These are phyloP conservation scores for Ectemnius lituratus DNA, from an alignment of 2,888 invertebrate species.

Conservation along the genomic window DNA sequence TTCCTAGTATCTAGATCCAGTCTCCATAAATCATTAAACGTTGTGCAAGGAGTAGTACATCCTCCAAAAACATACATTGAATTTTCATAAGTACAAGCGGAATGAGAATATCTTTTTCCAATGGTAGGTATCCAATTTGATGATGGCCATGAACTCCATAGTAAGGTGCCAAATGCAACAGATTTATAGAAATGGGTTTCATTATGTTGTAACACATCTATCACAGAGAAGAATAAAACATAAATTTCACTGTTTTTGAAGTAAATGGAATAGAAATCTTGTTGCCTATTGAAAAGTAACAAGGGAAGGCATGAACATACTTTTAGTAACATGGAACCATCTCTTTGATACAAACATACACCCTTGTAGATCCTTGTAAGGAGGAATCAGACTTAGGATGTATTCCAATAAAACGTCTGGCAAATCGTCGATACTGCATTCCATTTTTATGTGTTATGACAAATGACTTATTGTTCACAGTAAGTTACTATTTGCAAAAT, in stretches of 20 bases:
- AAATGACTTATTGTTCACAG: constrained; percentile 1
- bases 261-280: not conserved
- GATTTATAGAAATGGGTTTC: constrained; percentile 87
- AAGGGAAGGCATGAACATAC: constrained; percentile 80
- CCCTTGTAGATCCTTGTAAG: constrained; percentile 92
- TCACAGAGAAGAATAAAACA: not conserved
- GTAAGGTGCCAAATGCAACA: constrained; percentile 86
- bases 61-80: constrained; percentile 98
- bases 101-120: constrained; percentile 94
- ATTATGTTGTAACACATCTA: constrained; percentile 89
- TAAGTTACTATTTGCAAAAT: not conserved
- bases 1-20: constrained; percentile 91
- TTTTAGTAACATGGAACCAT: constrained; percentile 91
- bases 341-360: constrained; percentile 92
- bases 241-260: not conserved
- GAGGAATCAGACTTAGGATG: constrained; percentile 92
- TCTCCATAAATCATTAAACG: constrained; percentile 97
- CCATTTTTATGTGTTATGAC: constrained; percentile 41
- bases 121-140: constrained; percentile 85
- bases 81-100: constrained; percentile 89
- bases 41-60: constrained; percentile 94
- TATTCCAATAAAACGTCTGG: constrained; percentile 97
- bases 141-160: constrained; percentile 84
- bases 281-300: constrained; percentile 7
- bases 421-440: constrained; percentile 82